phyloP scores from a whole-genome alignment of 1,140 invertebrate genomes.

The Caenorhabditis inopinata region DNA sequence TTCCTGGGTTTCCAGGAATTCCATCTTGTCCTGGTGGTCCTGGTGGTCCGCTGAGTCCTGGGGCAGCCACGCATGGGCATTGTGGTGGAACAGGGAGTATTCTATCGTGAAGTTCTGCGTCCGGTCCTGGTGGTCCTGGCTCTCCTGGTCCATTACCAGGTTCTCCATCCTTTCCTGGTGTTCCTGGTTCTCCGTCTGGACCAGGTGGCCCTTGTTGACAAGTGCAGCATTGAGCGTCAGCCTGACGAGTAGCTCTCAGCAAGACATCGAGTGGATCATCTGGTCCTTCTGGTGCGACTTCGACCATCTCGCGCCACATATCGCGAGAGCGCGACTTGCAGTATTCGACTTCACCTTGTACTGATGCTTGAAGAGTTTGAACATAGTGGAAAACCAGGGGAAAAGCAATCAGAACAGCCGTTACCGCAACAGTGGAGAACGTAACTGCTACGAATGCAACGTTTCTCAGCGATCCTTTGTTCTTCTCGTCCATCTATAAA shows the following conservation, averaged over 20 bases:
- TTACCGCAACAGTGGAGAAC: constrained; percentile 65
- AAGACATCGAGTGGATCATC: constrained; percentile 51
- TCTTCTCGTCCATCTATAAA: constrained; percentile 49
- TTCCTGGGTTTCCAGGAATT: constrained; percentile 59
- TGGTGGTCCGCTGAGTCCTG: constrained; percentile 55
- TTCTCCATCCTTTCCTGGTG: constrained; percentile 53
- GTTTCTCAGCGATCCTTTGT: constrained; percentile 53
- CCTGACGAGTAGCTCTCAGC: constrained; percentile 58
- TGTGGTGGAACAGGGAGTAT: constrained; percentile 65
- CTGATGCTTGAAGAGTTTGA: constrained; percentile 62
- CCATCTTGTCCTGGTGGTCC: constrained; percentile 62
- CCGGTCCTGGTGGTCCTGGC: constrained; percentile 59
- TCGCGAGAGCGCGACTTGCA: constrained; percentile 62
- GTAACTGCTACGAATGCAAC: constrained; percentile 65
- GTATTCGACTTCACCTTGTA: constrained; percentile 66
- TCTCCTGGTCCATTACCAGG: constrained; percentile 59
- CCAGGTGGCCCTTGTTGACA: constrained; percentile 66
- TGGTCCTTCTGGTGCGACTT: constrained; percentile 53
- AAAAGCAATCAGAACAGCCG: constrained; percentile 65
- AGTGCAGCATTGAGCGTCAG: constrained; percentile 63
- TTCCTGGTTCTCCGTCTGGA: constrained; percentile 55
- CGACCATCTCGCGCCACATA: constrained; percentile 66
- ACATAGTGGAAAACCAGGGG: constrained; percentile 66
- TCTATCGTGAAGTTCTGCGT: constrained; percentile 66
- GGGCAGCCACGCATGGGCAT: constrained; percentile 62